Base-by-base conservation (phyloP, 2,797 vertebrate genomes). In the Ctenopoma kingsleyae region DNA sequence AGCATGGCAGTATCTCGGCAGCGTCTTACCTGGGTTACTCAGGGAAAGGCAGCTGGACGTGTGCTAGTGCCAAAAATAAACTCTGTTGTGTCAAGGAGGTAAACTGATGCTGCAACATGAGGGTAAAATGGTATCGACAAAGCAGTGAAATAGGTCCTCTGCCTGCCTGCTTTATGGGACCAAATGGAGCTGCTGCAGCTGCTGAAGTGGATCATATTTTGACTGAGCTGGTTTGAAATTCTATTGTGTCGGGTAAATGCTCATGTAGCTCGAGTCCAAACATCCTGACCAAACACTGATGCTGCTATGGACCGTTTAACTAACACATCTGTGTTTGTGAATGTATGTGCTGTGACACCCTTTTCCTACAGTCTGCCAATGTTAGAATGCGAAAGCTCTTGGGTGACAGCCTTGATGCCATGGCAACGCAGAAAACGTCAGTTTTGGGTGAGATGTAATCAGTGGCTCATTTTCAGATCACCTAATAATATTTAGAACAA, bases 391-490 rank as follows among this genome's bases (percentile, higher is more conserved):
- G 65, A 83, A 89, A 91, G 90, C 83, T 87, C 79, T 81, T 78
- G 85, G 91, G 89, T 91, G 89, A 92, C 89, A 91, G 86, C 80
- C 85, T 83, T 20, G 89, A 88, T 84, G 82, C 89, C 90, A 93
- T 93, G 90, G 90, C 91, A 93, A 93, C 91, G 81, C 81, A 69
- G 80, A 63, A 88, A 90, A 91, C 54, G 83, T 90, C 84, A 80
- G 59, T 78, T 91, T 89, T 62, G 62, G 72, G 69, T 71, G 84
- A 83, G 79, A 90, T 81, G 72, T 75, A 88, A 87, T 89, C 84
- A 68, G 67, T 22, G 68, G 74, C 82, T 85, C 74, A 67, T 85
- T 90, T 90, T 84, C 81, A 80, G 72, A 89, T 82, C 71, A 86
- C 71, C 74, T 87, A 58, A 81, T 85, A 74, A 83, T 80, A 83